Base-by-base conservation (phyloP, 2,797 vertebrate genomes). In the Sebastes melanostomus region DNA sequence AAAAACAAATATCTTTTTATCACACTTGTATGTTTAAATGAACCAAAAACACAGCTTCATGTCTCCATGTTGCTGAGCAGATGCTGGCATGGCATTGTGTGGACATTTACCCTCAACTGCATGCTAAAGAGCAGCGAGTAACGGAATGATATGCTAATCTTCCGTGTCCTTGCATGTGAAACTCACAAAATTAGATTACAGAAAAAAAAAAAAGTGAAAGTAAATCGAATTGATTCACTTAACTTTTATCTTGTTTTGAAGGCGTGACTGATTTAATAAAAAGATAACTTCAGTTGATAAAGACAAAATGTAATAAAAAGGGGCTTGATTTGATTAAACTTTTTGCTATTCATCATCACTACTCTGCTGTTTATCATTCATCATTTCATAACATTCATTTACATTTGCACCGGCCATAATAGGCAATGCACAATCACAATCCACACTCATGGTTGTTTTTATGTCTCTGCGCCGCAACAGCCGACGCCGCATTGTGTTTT, bases 181-280 rank as follows among this genome's bases (percentile, higher is more conserved):
- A 75, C 10, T 50, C 18, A 27, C 12, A 20, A 70, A 63, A 77
- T 82, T 50, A 24, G 55, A 88, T 77, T 66, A 62, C 1, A 42
- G 36, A 25, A 69, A 61, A 50, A 42, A 50, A n/a, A n/a, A 11
- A 11, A 65, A 42, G 16, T 58, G 11, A 60, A 56, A 58, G 27
- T 42, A 50, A 77, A 77, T 75, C 30, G 5, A 81, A 72, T 81
- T 66, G 9, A 78, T 75, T 75, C 32, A 52, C 25, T 55, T 25
- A 27, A 59, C 36, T 62, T 52, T 78, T 59, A 81, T 78, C 80
- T 75, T 59, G 1, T 66, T 75, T 80, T 20, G 18, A 67, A 65
- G 61, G 69, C 30, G 12, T 11, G 9, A 4, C 8, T 27, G 27
- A 82, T 80, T 84, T 65, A 75, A 82, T 77, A 67, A 71, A 62